Percentiles rank a stretch among this genome's conserved stretches.
Evolutionary conservation across 2,113 vertebrate species (phyloP).

Genomic region (Festucalex cinctus): DNA sequence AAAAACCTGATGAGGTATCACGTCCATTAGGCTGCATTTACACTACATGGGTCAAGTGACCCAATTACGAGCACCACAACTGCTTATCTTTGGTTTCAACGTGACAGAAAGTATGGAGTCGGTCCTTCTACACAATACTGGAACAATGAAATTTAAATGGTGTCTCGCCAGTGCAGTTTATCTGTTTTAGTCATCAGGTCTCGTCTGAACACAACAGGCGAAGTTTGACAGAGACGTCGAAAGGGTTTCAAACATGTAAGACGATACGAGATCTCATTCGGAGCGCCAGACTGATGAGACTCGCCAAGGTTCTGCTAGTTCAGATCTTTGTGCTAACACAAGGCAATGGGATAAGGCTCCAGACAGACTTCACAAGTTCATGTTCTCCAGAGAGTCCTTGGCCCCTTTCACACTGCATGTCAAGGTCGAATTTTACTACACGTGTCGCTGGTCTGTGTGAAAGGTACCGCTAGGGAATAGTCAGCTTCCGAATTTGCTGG

Average conservation of each 20-base stretch:
- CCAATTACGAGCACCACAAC: neutral
- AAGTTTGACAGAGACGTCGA: constrained; percentile 54
- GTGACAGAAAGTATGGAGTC: constrained; percentile 3
- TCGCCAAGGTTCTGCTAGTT: constrained; percentile 42
- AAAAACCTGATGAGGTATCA: constrained; percentile 17
- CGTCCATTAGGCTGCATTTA: neutral
- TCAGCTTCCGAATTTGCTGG: neutral
- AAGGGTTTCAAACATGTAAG: constrained; percentile 54
- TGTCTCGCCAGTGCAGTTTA: constrained; percentile 8
- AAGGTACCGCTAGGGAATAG: neutral
- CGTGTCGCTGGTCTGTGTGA: neutral
- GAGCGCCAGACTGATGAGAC: constrained; percentile 21
- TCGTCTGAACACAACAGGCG: constrained; percentile 9
- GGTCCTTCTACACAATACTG: constrained; percentile 4
- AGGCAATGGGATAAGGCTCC: constrained; percentile 42
- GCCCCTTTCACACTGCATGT: neutral
- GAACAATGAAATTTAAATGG: constrained; percentile 13
- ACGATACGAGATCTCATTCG: constrained; percentile 42
- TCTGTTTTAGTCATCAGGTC: constrained; percentile 60
- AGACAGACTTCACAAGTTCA: constrained; percentile 43
- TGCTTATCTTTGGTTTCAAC: neutral
- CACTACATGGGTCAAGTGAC: neutral
- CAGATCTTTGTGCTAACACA: constrained; percentile 52
- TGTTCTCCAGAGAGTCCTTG: constrained; percentile 37
- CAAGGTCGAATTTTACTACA: neutral